Percentiles rank a stretch among this genome's conserved stretches.
Conservation (phyloP, 2,888 invertebrate genomes). For the Rhopalosiphum nymphaeae region DNA sequence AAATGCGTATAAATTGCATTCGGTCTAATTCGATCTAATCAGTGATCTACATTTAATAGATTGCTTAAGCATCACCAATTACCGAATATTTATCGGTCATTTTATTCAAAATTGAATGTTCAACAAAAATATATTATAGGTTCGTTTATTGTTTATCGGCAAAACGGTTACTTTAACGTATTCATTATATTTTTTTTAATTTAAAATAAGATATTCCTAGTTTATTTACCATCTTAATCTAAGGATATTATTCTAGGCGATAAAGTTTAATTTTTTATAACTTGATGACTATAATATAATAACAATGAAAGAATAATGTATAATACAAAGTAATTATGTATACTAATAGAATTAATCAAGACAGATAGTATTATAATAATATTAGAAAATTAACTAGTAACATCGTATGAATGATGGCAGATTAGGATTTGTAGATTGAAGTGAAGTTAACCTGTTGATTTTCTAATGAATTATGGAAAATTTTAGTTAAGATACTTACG, state of each 20-base stretch:
- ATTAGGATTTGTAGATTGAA: not conserved
- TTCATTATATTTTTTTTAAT: not conserved
- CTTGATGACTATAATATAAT: not conserved
- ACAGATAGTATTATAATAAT: not conserved
- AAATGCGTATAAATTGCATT: not conserved
- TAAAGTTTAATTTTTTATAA: not conserved
- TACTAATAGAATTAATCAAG: not conserved
- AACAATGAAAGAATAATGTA: not conserved
- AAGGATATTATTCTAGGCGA: not conserved
- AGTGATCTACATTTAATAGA: not conserved
- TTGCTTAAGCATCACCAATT: not conserved
- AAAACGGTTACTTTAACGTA: not conserved
- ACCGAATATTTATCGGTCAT: not conserved
- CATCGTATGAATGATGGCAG: not conserved
- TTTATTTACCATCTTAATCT: not conserved
- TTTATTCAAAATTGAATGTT: not conserved
- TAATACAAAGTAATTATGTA: not conserved
- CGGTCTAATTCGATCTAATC: not conserved
- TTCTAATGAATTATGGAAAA: not conserved
- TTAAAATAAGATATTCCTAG: not conserved
- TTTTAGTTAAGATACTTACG: not conserved
- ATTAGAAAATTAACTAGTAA: not conserved
- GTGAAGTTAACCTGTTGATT: not conserved
- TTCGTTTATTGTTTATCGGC: not conserved
- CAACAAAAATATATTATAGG: not conserved